Conservation (phyloP, 2,113 vertebrate genomes). For the Stegastes partitus region DNA sequence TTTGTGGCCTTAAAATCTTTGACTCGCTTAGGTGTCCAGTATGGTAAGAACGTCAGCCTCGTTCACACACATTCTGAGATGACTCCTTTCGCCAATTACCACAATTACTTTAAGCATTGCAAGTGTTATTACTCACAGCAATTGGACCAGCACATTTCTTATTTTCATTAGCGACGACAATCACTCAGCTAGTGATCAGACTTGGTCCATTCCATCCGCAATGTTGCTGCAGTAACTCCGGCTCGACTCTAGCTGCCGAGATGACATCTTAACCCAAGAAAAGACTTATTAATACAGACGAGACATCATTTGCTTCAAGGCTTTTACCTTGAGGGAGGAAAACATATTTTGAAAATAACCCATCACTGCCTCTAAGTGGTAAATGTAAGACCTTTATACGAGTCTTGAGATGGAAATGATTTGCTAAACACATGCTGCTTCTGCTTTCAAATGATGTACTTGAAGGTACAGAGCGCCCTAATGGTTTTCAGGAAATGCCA, state of each 20-base stretch:
- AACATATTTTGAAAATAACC: slow-evolving; percentile 57
- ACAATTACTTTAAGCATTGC: neutral
- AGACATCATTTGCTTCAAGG: slow-evolving; percentile 50
- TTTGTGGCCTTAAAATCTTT: neutral
- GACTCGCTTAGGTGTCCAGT: neutral
- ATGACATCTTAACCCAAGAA: slow-evolving; percentile 22
- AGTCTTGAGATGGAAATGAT: slow-evolving; percentile 45
- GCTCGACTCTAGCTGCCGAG: neutral
- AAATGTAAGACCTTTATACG: slow-evolving; percentile 58
- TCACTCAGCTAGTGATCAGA: neutral
- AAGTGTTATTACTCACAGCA: neutral
- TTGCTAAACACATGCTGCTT: slow-evolving; percentile 46
- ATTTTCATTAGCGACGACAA: neutral
- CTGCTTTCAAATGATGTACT: slow-evolving; percentile 59
- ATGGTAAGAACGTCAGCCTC: neutral
- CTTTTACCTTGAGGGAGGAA: slow-evolving; percentile 49
- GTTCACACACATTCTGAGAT: slow-evolving; percentile 4
- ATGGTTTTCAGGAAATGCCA: slow-evolving; percentile 54
- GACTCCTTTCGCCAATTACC: neutral
- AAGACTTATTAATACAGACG: slow-evolving; percentile 36
- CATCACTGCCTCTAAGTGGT: slow-evolving; percentile 45
- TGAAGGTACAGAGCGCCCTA: slow-evolving; percentile 49
- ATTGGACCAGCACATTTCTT: neutral
- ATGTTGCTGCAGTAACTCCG: slow-evolving; percentile 11
- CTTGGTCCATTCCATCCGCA: slow-evolving; percentile 5